Base-by-base conservation (phyloP, 2,888 invertebrate genomes). In the Periphyllus acericola region DNA sequence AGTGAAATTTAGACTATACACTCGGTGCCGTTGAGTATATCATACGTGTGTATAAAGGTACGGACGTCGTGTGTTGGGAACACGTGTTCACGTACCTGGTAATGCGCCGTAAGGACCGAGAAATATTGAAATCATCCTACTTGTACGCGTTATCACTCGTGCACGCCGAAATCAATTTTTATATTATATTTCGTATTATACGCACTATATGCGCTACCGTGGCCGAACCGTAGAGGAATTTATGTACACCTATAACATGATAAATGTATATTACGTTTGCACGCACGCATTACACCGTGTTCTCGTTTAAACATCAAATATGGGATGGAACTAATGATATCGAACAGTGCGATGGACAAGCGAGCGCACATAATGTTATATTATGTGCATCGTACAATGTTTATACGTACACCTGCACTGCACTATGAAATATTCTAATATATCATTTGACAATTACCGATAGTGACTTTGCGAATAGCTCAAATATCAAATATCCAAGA, bases 391-490 rank as follows among this genome's bases (percentile, higher is more conserved):
- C n/a, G 60, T 60, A 60, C 60, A 60, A 8, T 21, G 60, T 60
- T 60, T 60, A 60, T 25, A 8, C 25, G 25, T 21, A 52, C 21
- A n/a, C 34, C 9, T 34, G n/a, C 60, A n/a, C 14, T 34, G 34
- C 34, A 79, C 34, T 32, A 78, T 52, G n/a, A n/a, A n/a, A n/a
- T 76, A 19, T 76, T 72, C 36, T 36, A 6, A 11, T 34, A 34
- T 11, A 79, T 34, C 34, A 60, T 72, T 83, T 83, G 29, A 34
- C 83, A 74, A 83, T 83, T 83, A 83, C 55, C 25, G 83, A 83
- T 75, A 75, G 83, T 83, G 83, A 83, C 83, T 72, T 83, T 29
- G 83, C 83, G 83, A 83, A 83, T 83, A 83, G 40, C 71, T 68
- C 52, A 4, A 60, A 46, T 46, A 46, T 8, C 14, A 29, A 46